Conservation (phyloP, 92 coral and sea anemone genomes). For the Paragorgia papillata region DNA sequence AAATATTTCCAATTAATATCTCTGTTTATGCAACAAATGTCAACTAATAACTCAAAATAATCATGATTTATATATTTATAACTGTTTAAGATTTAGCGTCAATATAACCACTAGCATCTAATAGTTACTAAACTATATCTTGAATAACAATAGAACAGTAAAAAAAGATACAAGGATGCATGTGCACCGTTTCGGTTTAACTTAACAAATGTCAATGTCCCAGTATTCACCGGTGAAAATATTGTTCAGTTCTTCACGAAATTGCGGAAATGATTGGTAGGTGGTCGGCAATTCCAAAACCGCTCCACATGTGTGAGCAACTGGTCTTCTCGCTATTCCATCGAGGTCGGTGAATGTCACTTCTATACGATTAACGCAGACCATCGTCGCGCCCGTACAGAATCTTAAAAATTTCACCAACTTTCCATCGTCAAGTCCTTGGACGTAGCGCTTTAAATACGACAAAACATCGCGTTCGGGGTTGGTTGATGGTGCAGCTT, state of each 20-base stretch:
- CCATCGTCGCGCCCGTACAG: slow-evolving; percentile 14
- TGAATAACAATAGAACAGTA: no score
- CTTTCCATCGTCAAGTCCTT: slow-evolving; percentile 28
- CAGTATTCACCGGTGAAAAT: slow-evolving; percentile 52
- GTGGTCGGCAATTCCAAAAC: slow-evolving; percentile 14
- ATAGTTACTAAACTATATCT: no score
- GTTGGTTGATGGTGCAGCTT: neutral
- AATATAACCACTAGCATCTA: no score
- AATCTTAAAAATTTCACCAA: neutral
- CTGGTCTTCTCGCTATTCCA: slow-evolving; percentile 4
- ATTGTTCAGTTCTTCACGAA: slow-evolving; percentile 7
- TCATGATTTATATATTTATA: neutral
- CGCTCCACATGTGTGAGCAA: slow-evolving; percentile 24
- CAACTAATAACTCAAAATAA: neutral
- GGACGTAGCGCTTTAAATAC: slow-evolving; percentile 7
- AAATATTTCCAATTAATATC: no score
- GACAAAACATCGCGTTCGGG: slow-evolving; percentile 11
- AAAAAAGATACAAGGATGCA: no score
- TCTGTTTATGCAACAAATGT: no score
- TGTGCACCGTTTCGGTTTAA: neutral
- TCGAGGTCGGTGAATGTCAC: slow-evolving; percentile 16
- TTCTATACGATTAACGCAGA: slow-evolving; percentile 14
- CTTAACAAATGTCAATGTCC: slow-evolving; percentile 57
- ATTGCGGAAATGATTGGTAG: slow-evolving; percentile 17
- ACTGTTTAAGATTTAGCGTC: no score